Evolutionary conservation across 2,113 vertebrate genomes (phyloP).

Genomic region (Thermophis baileyi): DNA sequence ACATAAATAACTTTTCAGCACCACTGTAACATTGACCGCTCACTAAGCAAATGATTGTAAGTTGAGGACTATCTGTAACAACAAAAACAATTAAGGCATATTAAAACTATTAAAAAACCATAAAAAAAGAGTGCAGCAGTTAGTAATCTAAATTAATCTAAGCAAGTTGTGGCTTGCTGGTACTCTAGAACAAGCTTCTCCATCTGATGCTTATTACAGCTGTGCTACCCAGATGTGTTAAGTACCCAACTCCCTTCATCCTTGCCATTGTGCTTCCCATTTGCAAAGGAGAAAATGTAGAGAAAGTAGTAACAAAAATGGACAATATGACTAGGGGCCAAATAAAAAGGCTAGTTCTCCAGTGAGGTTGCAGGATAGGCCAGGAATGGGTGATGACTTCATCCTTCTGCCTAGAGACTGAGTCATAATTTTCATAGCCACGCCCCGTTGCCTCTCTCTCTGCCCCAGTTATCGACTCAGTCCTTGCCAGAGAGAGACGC

Average conservation of each 20-base stretch:
- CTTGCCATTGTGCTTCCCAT: background rate
- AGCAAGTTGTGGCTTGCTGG: background rate
- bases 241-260: background rate
- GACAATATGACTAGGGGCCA: background rate
- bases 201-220: background rate
- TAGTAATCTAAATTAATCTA: constrained; percentile 7
- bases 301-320: background rate
- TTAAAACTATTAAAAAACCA: background rate
- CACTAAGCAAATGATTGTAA: background rate
- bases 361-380: too few relatives aligned
- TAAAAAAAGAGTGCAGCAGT: background rate
- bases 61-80: background rate
- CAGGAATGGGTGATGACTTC: too few relatives aligned
- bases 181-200: background rate
- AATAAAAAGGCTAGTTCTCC: background rate
- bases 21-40: background rate
- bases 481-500: too few relatives aligned
- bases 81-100: background rate
- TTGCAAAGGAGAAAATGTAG: background rate
- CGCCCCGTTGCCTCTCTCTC: too few relatives aligned
- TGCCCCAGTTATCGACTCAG: too few relatives aligned
- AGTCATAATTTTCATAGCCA: too few relatives aligned
- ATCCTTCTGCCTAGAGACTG: too few relatives aligned
- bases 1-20: background rate
- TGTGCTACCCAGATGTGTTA: background rate